Evolutionary conservation across 1,140 invertebrate species (phyloP), one percentile per base, ranked within the genome.

Genomic region (Hycleus cichorii): DNA sequence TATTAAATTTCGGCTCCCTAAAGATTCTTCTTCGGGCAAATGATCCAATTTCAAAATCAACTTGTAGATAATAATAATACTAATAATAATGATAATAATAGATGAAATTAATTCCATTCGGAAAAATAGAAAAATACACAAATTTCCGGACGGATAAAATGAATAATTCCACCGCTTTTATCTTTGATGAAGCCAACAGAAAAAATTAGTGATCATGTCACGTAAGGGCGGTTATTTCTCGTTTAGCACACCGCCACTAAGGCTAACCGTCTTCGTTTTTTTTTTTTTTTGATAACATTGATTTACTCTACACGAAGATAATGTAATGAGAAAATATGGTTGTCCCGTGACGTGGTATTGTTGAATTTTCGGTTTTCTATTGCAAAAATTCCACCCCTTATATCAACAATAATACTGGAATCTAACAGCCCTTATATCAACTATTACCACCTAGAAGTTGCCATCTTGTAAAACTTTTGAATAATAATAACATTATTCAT

Each of bases 281-380:
- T 18, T 18, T 18, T 18, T 18, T 18, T 63, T 59, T 59, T 68
- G 69, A 69, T 71, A 69, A 69, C 68, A 62, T 66, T 69, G 69
- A 71, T 71, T 71, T 71, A 71, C 68, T 69, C 60, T 58, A 71
- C 63, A 68, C 67, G 69, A 68, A 71, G 67, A 71, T 71, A 68
- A 69, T 68, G 65, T 69, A 71, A 71, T 69, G 66, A 68, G 69
- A 71, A 71, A 69, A 66, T 69, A 71, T 71, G 63, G 62, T 51
- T 44, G 46, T 49, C 47, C 65, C 69, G 68, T 71, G 69, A 57
- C 51, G 32, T 32, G 32, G 51, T 25, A 46, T 53, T 53, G 51
- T 53, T 53, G 51, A 53, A 53, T 53, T 44, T 52, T 45, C 40
- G 46, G 44, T 53, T 45, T 53, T 45, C 42, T 32, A 32, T 32